Conservation (phyloP, 2,888 invertebrate species). For the Tethea ocularis region DNA sequence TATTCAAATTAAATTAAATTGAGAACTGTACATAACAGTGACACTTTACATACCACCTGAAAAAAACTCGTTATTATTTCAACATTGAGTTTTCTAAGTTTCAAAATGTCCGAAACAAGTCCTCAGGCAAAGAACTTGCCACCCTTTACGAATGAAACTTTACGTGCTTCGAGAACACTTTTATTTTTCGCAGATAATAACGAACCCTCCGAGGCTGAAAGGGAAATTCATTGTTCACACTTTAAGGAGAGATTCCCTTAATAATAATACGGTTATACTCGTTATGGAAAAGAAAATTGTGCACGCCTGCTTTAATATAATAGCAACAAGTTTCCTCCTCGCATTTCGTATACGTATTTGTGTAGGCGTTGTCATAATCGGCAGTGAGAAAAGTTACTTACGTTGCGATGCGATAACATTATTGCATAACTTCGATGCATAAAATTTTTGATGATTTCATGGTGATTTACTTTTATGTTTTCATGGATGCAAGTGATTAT, state of each 20-base stretch:
- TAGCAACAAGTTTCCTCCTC: slow-evolving; percentile 46
- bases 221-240: slow-evolving; percentile 28
- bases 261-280: slow-evolving; percentile 35
- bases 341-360: slow-evolving; percentile 28
- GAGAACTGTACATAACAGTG: neutral
- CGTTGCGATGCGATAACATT: slow-evolving; percentile 6
- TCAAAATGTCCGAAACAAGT: slow-evolving; percentile 34
- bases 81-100: slow-evolving; percentile 36
- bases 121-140: slow-evolving; percentile 32
- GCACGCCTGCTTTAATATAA: slow-evolving; percentile 53
- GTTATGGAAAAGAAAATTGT: slow-evolving; percentile 33
- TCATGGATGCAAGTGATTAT: neutral
- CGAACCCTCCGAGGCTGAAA: slow-evolving; percentile 27
- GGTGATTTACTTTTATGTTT: slow-evolving; percentile 46
- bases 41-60: slow-evolving; percentile 24
- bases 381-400: slow-evolving; percentile 23
- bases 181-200: slow-evolving; percentile 40
- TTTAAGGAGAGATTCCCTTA: slow-evolving; percentile 19
- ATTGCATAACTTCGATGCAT: slow-evolving; percentile 28
- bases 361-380: slow-evolving; percentile 43
- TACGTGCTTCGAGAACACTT: slow-evolving; percentile 29
- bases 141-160: slow-evolving; percentile 38
- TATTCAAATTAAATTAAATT: no score
- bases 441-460: slow-evolving; percentile 54
- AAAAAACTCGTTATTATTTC: slow-evolving; percentile 38